Evolutionary conservation across 2,113 vertebrate species (phyloP), one percentile per base, ranked within the genome.

Genomic region (Marmota monax): DNA sequence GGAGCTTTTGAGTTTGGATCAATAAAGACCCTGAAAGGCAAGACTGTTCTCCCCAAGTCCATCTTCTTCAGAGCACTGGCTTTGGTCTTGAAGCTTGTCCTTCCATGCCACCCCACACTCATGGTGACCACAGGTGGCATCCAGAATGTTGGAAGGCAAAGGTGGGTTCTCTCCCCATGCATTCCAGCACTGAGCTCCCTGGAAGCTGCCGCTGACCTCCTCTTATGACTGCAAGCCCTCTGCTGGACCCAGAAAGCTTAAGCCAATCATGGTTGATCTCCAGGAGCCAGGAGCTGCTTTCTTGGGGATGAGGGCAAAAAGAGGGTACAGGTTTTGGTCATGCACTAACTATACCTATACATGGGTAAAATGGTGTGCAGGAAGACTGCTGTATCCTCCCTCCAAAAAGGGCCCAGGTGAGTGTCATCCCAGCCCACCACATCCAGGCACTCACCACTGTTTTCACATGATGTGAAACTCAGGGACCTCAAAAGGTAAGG

Each of bases 21-120:
- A 10, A 18, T 12, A 5, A 23, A 4, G 18, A 4, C 32, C 8
- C 29, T 8, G 25, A 7, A 27, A 16, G 61, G 9, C 4, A 22
- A 7, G 11, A 13, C 45, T 17, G 10, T 20, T 2, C 7, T 25
- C 8, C 32, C n/a, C 51, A 18, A 58, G 8, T 5, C 58, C 25
- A 16, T 29, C 13, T 29, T 58, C 53, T 39, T 11, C 3, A 37
- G 34, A 13, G 1, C 53, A 25, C n/a, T 25, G 77, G 51, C 20
- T 23, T 56, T 63, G 23, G 61, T 23, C 39, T 74, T 42, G 2
- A 1, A 37, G 51, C 16, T 34, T 58, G 18, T 32, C 48, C 27
- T 32, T 32, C 48, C 9, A 10, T 7, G 5, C n/a, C 3, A 4
- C 16, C 42, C 42, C n/a, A 12, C 17, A 5, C 0, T 0, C 8